These are phyloP conservation scores for Carollia perspicillata DNA, from an alignment of 2,113 vertebrate genomes.

Conservation along the genomic window DNA sequence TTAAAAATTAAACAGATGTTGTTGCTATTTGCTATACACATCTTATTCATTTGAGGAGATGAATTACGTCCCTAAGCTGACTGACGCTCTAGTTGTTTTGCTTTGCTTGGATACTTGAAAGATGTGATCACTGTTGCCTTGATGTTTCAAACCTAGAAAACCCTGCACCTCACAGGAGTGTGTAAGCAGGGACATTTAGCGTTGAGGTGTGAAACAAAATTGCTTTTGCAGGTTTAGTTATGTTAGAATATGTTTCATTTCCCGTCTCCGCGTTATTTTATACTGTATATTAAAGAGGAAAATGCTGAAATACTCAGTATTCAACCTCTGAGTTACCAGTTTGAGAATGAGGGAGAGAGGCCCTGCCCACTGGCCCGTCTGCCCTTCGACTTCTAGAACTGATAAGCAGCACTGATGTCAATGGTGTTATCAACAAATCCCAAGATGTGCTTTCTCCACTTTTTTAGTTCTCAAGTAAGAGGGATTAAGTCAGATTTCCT, in stretches of 20 bases:
- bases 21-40: not conserved
- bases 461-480: not conserved
- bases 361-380: too few species aligned
- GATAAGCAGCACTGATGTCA: not conserved
- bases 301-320: not conserved
- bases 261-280: not conserved
- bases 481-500: not conserved
- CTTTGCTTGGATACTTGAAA: not conserved
- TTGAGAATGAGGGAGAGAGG: not conserved
- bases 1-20: not conserved
- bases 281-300: not conserved
- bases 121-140: not conserved
- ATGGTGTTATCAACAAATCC: not conserved
- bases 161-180: not conserved
- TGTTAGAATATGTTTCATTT: not conserved
- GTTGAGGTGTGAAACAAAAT: not conserved
- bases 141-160: not conserved
- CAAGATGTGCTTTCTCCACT: not conserved
- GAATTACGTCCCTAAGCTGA: not conserved
- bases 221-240: not conserved
- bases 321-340: not conserved
- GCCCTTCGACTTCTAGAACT: not conserved
- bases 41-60: not conserved
- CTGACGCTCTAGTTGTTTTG: not conserved
- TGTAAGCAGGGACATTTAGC: not conserved